A percentile compares a stretch with the other conserved stretches of the same genome.
Evolutionary conservation across 2,888 invertebrate species (phyloP).

Genomic region (Gryllus longicercus): DNA sequence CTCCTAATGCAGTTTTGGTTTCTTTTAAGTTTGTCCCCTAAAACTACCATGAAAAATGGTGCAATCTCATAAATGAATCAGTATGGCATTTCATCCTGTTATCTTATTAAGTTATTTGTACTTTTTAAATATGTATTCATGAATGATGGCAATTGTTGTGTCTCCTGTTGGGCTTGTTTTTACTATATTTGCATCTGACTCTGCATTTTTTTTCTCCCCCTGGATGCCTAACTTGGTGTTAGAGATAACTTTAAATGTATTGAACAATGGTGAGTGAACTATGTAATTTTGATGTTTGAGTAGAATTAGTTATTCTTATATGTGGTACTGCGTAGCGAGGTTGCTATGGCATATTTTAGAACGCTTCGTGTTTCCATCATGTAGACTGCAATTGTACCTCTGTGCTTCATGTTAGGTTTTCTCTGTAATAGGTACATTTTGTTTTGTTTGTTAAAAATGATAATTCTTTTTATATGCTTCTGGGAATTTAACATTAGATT

Average conservation of each 20-base stretch:
- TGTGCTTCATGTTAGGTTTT: too few species aligned
- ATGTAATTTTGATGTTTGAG: neutral
- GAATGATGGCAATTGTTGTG: neutral
- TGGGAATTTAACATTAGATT: neutral
- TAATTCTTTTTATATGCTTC: neutral
- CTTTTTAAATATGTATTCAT: neutral
- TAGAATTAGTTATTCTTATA: neutral
- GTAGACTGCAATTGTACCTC: neutral
- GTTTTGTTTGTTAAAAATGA: neutral
- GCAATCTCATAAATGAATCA: too few species aligned
- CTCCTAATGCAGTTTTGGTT: too few species aligned
- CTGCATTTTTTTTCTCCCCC: neutral
- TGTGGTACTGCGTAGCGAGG: neutral
- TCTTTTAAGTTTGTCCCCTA: too few species aligned
- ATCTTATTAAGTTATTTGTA: too few species aligned
- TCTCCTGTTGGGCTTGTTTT: neutral
- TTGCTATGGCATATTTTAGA: neutral
- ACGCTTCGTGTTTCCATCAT: neutral
- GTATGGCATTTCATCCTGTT: too few species aligned
- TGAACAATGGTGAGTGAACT: neutral
- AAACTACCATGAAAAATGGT: too few species aligned
- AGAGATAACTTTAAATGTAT: slow-evolving; percentile 5
- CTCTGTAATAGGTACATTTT: too few species aligned
- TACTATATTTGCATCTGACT: neutral
- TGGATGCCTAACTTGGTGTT: slow-evolving; percentile 17